Evolutionary conservation across 1,140 invertebrate genomes (phyloP).

Genomic region (Drosophila kohkoa): DNA sequence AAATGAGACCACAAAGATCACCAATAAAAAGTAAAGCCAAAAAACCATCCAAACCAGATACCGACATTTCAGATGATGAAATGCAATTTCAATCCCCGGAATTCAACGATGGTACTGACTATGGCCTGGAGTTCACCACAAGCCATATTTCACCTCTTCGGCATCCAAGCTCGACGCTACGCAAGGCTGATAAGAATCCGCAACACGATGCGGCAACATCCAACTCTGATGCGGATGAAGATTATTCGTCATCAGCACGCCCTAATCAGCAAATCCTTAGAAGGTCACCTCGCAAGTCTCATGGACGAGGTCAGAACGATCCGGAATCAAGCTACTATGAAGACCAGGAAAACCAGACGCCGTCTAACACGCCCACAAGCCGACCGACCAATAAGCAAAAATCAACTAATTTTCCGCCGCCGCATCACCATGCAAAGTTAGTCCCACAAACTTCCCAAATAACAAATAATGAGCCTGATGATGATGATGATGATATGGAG

Average conservation of each 20-base stretch:
- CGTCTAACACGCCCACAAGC: not conserved
- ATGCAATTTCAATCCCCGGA: conserved; percentile 44
- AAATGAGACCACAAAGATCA: not conserved
- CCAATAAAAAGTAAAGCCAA: conserved; percentile 8
- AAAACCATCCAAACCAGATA: not conserved
- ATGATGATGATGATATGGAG: not conserved
- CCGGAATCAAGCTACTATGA: not conserved
- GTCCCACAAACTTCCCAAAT: not conserved
- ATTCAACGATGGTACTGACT: conserved; percentile 52
- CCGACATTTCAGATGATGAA: conserved; percentile 10
- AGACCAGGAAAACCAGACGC: conserved; percentile 44
- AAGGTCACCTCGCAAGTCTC: not conserved
- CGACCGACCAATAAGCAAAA: not conserved
- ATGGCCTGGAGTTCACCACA: conserved; percentile 65
- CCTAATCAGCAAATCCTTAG: not conserved
- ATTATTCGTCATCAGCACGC: not conserved
- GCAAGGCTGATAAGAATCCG: conserved; percentile 2
- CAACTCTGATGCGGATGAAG: conserved; percentile 13
- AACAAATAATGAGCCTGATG: not conserved
- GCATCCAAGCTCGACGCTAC: conserved; percentile 40
- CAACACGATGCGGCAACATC: conserved; percentile 2
- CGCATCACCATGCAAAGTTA: not conserved
- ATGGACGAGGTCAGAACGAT: not conserved
- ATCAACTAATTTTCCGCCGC: not conserved
- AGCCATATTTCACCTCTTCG: conserved; percentile 43